A percentile compares a stretch with the other conserved stretches of the same genome.
Conservation (phyloP, 2,113 vertebrate genomes). For the Aplodontia rufa region DNA sequence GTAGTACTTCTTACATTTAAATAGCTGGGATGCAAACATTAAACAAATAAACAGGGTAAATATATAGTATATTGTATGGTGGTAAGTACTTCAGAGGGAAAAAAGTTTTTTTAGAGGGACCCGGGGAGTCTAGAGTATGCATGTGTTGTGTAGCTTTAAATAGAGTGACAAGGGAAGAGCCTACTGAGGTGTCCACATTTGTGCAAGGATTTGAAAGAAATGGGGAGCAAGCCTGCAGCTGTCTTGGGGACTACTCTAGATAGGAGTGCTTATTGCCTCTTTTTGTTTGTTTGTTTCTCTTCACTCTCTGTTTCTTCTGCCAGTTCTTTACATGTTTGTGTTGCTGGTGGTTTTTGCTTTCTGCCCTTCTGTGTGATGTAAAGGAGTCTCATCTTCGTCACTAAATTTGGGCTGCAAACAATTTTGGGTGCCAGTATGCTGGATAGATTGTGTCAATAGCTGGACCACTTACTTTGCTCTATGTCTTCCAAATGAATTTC, state of each 20-base stretch:
- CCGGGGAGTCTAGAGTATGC: neutral
- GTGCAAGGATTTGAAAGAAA: neutral
- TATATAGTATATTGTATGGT: neutral
- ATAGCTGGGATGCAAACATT: neutral
- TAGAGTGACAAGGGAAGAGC: neutral
- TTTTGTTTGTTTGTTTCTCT: neutral
- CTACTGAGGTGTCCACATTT: neutral
- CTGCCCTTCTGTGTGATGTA: neutral
- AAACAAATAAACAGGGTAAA: neutral
- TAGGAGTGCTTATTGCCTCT: neutral
- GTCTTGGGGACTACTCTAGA: neutral
- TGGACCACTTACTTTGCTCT: neutral
- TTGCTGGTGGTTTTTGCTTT: neutral
- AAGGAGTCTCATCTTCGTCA: slow-evolving; percentile 15
- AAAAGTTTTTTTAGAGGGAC: neutral
- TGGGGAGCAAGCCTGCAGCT: neutral
- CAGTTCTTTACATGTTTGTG: neutral
- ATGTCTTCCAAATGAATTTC: too few species aligned
- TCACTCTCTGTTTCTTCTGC: neutral
- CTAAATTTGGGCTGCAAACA: neutral
- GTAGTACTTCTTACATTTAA: neutral
- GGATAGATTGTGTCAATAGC: neutral
- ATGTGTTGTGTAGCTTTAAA: neutral
- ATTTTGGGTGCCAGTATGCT: neutral
- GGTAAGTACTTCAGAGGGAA: neutral